Evolutionary conservation across 2,113 vertebrate species (phyloP).

Genomic region (Dissostichus mawsoni): DNA sequence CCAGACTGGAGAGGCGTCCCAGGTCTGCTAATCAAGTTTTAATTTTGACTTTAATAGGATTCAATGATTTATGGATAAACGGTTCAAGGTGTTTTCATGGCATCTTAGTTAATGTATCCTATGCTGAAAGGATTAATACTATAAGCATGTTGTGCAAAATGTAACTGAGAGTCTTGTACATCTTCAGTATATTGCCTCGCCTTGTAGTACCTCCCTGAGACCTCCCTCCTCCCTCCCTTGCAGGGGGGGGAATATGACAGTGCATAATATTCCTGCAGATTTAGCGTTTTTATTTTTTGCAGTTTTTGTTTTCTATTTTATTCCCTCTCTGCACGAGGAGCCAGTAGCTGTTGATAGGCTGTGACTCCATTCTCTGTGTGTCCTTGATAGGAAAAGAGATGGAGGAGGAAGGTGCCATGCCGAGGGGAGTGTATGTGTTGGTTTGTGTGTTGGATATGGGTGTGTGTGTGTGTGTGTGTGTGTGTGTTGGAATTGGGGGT

Average conservation of each 20-base stretch:
- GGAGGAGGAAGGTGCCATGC: neutral
- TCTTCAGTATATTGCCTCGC: neutral
- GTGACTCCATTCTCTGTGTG: slow-evolving; percentile 43
- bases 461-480: neutral
- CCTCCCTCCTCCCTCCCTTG: neutral
- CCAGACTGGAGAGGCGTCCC: no score
- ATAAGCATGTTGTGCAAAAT: neutral
- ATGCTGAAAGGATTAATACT: neutral
- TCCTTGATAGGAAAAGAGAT: slow-evolving; percentile 45
- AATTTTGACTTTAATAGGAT: slow-evolving; percentile 2
- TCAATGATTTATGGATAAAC: neutral
- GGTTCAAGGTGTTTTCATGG: neutral
- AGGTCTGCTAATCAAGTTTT: slow-evolving; percentile 2
- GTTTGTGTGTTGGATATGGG: neutral
- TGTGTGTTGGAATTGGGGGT: slow-evolving; percentile 26
- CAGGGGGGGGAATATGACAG: slow-evolving; percentile 1
- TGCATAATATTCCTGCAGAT: slow-evolving; percentile 35
- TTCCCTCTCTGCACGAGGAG: neutral
- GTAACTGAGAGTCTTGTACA: neutral
- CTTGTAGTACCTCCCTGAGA: neutral
- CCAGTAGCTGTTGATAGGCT: slow-evolving; percentile 47
- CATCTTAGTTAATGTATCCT: neutral
- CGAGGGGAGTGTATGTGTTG: neutral
- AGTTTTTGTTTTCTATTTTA: neutral
- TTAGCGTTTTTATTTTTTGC: slow-evolving; percentile 3